A percentile compares a stretch with the other conserved stretches of the same genome.
These are phyloP conservation scores for Hypercompe scribonia DNA, from an alignment of 2,888 invertebrate species.

Conservation along the genomic window DNA sequence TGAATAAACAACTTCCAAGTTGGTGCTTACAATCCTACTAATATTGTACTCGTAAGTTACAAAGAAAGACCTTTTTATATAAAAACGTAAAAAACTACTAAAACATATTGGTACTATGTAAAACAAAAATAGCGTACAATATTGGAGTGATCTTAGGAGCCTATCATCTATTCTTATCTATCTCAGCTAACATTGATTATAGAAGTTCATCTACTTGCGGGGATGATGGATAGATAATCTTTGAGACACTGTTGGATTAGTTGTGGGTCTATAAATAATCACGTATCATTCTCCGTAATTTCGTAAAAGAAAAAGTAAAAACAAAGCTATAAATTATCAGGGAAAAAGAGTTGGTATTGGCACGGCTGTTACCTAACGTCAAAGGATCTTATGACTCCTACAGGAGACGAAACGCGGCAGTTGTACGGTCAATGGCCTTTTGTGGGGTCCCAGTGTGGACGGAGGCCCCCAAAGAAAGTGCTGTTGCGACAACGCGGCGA, in stretches of 20 bases:
- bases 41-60: neutral
- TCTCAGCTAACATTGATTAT: slow-evolving; percentile 62
- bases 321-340: neutral
- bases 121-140: slow-evolving; percentile 31
- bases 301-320: neutral
- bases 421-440: too few species aligned
- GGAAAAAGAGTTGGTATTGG: neutral
- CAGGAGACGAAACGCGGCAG: too few species aligned
- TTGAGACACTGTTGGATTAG: slow-evolving; percentile 37
- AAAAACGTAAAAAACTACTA: neutral
- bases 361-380: too few species aligned
- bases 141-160: slow-evolving; percentile 41
- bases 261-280: neutral
- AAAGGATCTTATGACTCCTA: too few species aligned
- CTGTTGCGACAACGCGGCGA: too few species aligned
- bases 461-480: too few species aligned
- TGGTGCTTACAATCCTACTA: too few species aligned
- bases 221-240: slow-evolving; percentile 65
- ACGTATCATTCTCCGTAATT: neutral
- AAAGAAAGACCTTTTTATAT: too few species aligned
- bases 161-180: slow-evolving; percentile 64
- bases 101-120: neutral
- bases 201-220: slow-evolving; percentile 48
- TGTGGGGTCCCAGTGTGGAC: too few species aligned
- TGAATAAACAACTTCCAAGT: too few species aligned